phyloP scores from a whole-genome alignment of 2,113 vertebrate genomes.

The Alosa alosa region DNA sequence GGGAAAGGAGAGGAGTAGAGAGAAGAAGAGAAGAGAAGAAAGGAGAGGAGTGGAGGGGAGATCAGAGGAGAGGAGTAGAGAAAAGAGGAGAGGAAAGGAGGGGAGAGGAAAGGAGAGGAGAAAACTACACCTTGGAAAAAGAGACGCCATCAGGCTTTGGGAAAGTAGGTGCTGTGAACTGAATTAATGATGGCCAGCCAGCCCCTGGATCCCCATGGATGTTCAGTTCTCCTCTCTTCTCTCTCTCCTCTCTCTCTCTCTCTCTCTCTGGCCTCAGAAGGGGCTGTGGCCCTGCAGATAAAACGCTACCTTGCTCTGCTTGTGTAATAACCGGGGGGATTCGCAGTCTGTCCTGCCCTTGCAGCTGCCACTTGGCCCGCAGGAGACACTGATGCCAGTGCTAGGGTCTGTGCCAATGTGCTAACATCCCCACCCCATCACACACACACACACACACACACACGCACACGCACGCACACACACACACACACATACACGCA shows the following conservation, averaged over 20 bases:
- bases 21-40: not conserved
- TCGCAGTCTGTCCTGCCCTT: constrained; percentile 48
- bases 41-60: not conserved
- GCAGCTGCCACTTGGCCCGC: constrained; percentile 58
- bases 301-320: constrained; percentile 55
- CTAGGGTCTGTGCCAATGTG: constrained; percentile 43
- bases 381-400: constrained; percentile 48
- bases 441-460: constrained; percentile 8
- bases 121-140: not conserved
- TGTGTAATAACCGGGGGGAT: constrained; percentile 63
- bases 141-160: not conserved
- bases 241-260: not conserved
- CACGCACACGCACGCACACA: not conserved
- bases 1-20: not conserved
- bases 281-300: constrained; percentile 56
- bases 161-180: not conserved
- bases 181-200: constrained; percentile 7
- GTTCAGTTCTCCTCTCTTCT: not conserved
- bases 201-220: not conserved
- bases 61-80: not conserved
- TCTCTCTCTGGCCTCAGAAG: constrained; percentile 42
- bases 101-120: not conserved
- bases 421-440: not conserved
- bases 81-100: not conserved
- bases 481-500: not conserved